Conservation (phyloP, 2,888 invertebrate species). For the Eremobia ochroleuca region DNA sequence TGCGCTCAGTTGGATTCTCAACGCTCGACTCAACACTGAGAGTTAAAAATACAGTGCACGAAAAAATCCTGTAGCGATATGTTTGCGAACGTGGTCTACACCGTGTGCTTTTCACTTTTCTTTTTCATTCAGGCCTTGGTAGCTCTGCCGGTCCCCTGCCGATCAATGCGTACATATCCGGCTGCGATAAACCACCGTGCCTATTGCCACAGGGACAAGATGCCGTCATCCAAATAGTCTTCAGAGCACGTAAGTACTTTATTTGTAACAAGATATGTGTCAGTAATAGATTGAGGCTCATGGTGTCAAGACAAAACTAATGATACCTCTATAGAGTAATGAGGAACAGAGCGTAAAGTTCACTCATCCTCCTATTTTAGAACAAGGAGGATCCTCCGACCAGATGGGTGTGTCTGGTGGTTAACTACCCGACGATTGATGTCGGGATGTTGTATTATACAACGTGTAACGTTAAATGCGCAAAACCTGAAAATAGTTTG, state of each 20-base stretch:
- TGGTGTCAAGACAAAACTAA: background rate
- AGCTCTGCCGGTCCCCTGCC: conserved; percentile 64
- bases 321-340: background rate
- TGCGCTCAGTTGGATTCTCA: no score
- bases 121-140: conserved; percentile 50
- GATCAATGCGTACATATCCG: conserved; percentile 70
- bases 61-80: background rate
- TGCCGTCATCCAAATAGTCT: conserved; percentile 71
- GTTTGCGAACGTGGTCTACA: background rate
- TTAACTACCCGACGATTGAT: no score
- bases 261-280: background rate
- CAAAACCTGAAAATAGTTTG: no score
- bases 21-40: background rate
- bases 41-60: background rate
- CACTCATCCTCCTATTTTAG: no score
- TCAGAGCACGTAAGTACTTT: conserved; percentile 68
- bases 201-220: conserved; percentile 68
- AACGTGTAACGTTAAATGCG: no score
- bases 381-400: no score
- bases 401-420: no score
- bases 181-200: conserved; percentile 74
- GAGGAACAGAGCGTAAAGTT: no score
- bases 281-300: background rate
- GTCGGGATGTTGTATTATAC: no score
- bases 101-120: background rate